Percentiles rank a stretch among this genome's conserved stretches.
phyloP scores from a whole-genome alignment of 2,113 vertebrate genomes.

The Cromileptes altivelis region DNA sequence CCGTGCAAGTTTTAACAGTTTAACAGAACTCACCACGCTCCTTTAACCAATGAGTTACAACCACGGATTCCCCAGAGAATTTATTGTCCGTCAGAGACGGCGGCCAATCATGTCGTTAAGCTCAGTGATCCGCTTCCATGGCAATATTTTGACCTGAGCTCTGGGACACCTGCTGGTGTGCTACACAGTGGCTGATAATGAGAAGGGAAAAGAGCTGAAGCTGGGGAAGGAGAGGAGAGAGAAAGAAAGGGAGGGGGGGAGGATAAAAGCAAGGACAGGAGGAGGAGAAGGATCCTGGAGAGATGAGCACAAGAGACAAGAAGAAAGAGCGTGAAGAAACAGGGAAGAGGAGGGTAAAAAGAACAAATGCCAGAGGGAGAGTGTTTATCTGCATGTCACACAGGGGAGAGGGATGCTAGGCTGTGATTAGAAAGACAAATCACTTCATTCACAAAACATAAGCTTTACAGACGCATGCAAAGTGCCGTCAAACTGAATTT shows the following conservation, averaged over 20 bases:
- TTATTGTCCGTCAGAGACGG: not conserved
- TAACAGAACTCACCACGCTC: conserved; percentile 27
- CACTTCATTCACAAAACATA: conserved; percentile 61
- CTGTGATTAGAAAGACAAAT: conserved; percentile 62
- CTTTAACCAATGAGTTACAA: conserved; percentile 22
- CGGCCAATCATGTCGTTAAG: conserved; percentile 25
- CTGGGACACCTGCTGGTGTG: conserved; percentile 20
- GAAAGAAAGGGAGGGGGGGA: not conserved
- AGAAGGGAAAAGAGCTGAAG: conserved; percentile 1
- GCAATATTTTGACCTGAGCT: conserved; percentile 24
- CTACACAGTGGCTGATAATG: conserved; percentile 25
- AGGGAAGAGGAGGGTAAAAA: conserved; percentile 24
- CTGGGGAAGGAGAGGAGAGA: not conserved
- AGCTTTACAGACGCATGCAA: conserved; percentile 23
- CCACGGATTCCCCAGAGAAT: conserved; percentile 20
- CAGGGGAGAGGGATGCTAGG: conserved; percentile 31
- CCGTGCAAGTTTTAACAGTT: conserved; percentile 10
- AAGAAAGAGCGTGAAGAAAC: conserved; percentile 13
- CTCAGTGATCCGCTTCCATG: conserved; percentile 18
- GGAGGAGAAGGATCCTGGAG: conserved; percentile 28
- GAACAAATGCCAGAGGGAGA: conserved; percentile 55
- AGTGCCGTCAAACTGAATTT: not conserved
- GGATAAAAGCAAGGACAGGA: conserved; percentile 12
- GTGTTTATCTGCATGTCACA: conserved; percentile 67
- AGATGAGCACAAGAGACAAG: conserved; percentile 36